Evolutionary conservation across 2,797 vertebrate genomes (phyloP), one percentile per base, ranked within the genome.

Genomic region (Odontamblyopus rebecca): DNA sequence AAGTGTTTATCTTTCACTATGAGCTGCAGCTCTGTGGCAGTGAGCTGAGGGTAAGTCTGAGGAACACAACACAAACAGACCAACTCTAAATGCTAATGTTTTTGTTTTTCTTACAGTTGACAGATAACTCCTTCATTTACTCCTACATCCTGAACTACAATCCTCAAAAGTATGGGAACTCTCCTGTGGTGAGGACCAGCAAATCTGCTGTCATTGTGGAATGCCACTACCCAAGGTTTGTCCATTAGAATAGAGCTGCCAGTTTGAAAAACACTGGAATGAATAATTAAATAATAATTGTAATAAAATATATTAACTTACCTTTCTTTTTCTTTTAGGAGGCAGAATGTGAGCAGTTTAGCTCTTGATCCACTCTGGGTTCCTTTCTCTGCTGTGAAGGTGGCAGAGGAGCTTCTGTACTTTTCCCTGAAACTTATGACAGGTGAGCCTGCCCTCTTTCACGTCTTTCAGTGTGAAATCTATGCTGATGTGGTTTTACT

Each of bases 221-320:
- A 73, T 94, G 92, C 75, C 85, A 90, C 80, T 94, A 94, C 71
- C 85, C 78, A 79, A 92, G 93, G 93, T 94, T 63, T 38, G 73
- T 77, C 50, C 26, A 59, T 23, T n/a, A n/a, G 64, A 32, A 70
- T 12, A n/a, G n/a, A 38, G 0, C 2, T 32, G 32, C 16, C 15
- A 61, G 32, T 4, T 5, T 61, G 13, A 30, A 8, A 18, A 61
- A 38, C 13, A 16, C 8, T 8, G 8, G 38, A 38, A 62, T 9
- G 35, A n/a, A 62, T 12, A 26, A 26, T 27, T 13, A 7, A 1
- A 6, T 19, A 18, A 13, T 30, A 29, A 29, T 5, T 29, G 23
- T 23, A 23, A 15, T 11, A 3, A 59, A 11, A 29, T 59, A 59
- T 16, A 59, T 15, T 2, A 30, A 30, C 59, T 60, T 6, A 60